A percentile compares a stretch with the other conserved stretches of the same genome.
Evolutionary conservation across 2,888 invertebrate genomes (phyloP).

Genomic region (Trichacis sp.): DNA sequence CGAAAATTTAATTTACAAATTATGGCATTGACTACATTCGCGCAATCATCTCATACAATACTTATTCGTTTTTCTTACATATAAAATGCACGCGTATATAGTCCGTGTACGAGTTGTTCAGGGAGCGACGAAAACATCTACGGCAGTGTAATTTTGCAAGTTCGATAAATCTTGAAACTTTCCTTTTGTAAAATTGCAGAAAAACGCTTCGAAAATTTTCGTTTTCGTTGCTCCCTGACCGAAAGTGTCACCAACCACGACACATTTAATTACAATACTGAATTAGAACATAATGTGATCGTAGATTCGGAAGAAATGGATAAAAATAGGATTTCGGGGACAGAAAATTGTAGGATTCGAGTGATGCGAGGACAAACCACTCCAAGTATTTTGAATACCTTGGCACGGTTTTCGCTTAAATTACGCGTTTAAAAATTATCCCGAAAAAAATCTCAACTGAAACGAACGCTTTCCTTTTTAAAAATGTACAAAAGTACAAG

Average conservation of each 20-base stretch:
- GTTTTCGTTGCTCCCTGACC: not conserved
- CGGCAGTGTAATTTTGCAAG: not conserved
- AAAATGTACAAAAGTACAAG: too few relatives aligned
- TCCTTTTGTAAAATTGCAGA: not conserved
- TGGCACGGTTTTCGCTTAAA: too few relatives aligned
- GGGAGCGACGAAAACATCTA: not conserved
- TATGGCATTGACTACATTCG: slow-evolving; percentile 3
- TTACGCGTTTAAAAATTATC: too few relatives aligned
- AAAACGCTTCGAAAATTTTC: not conserved
- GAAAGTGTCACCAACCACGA: too few relatives aligned
- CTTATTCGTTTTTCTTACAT: slow-evolving; percentile 3
- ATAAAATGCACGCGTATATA: not conserved
- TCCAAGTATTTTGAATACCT: too few relatives aligned
- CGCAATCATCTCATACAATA: slow-evolving; percentile 3
- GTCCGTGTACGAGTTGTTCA: not conserved
- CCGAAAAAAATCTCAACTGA: too few relatives aligned
- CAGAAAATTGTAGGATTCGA: not conserved
- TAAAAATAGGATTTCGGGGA: not conserved
- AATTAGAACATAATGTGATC: not conserved
- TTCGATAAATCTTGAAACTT: not conserved
- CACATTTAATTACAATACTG: slow-evolving; percentile 2
- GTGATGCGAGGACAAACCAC: too few relatives aligned
- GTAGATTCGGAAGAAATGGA: not conserved
- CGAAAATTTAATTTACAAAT: slow-evolving; percentile 7
- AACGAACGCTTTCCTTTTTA: too few relatives aligned